phyloP scores from a whole-genome alignment of 1,140 invertebrate species.

The Laupala kohalensis region DNA sequence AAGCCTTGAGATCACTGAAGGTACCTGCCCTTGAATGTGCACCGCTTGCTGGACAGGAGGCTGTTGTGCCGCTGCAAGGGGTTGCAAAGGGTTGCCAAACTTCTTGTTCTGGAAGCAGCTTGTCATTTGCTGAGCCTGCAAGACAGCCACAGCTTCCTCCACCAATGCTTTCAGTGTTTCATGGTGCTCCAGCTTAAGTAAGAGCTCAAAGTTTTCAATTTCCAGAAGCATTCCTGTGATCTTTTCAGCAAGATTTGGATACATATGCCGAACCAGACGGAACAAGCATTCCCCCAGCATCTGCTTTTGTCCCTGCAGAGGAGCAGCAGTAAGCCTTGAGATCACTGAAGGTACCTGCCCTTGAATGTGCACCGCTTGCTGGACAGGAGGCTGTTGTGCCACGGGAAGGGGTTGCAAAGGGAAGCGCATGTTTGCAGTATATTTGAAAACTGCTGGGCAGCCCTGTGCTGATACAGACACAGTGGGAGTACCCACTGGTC shows the following conservation, averaged over 20 bases:
- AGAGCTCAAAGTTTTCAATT: too few species aligned
- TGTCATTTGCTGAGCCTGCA: too few species aligned
- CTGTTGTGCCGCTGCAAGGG: constrained; percentile 26
- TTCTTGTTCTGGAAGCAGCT: neutral
- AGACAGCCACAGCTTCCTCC: too few species aligned
- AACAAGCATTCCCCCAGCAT: too few species aligned
- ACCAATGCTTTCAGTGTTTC: too few species aligned
- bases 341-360: constrained; percentile 16
- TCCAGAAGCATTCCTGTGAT: too few species aligned
- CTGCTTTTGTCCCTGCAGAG: too few species aligned
- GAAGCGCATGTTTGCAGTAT: constrained; percentile 45
- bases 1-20: constrained; percentile 89
- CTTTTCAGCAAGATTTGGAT: too few species aligned
- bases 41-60: constrained; percentile 37
- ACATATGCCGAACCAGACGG: too few species aligned
- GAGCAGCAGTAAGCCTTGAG: too few species aligned
- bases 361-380: constrained; percentile 33
- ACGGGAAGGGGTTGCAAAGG: constrained; percentile 23
- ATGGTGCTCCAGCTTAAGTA: too few species aligned
- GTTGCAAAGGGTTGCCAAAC: too few species aligned
- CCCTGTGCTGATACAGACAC: constrained; percentile 50
- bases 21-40: constrained; percentile 80
- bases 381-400: constrained; percentile 38
- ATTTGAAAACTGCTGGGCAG: constrained; percentile 67
- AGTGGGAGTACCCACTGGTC: constrained; percentile 42